Evolutionary conservation across 1,140 invertebrate species (phyloP), one percentile per base, ranked within the genome.

Genomic region (Nymphalis io): DNA sequence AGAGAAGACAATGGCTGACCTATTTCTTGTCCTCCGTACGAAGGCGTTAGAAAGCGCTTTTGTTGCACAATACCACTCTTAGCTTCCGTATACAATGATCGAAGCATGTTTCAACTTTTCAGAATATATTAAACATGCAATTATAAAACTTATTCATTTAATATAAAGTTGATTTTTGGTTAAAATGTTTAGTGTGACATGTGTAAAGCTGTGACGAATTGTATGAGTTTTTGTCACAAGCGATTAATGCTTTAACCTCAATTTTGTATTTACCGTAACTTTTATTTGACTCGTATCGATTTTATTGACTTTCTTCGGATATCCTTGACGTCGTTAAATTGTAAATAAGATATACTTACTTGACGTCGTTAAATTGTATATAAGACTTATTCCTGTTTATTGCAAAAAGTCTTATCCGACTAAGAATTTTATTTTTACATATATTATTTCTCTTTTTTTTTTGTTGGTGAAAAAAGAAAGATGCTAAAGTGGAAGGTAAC

Each of bases 31-130:
- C 20, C 48, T 10, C 48, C 15, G 20, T 53, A 65, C 44, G 68
- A 60, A 66, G 75, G 72, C 72, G 75, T 76, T 76, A 72, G 75
- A 76, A 76, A 76, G 75, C 67, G 69, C 53, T 65, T 64, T 48
- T 46, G 68, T 73, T 70, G 60, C 72, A 60, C 63, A 74, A 73
- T 74, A 72, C 71, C 71, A 74, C 72, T 74, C 62, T 73, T 65
- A 60, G 61, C 74, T 76, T 73, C 74, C 68, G 74, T 66, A 16
- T 60, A 70, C 60, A 38, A 38, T 6, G 39, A 51, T 27, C 60
- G 58, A 69, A 55, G 13, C 20, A 55, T 27, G 21, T 10, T 18
- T 16, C 4, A 4, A 16, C 16, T 48, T 48, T 44, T 44, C 40
- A 44, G 13, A 15, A n/a, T 15, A 44, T n/a, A 44, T 44, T n/a